Conservation (phyloP, 2,113 vertebrate species). For the Marcusenius ussheri region DNA sequence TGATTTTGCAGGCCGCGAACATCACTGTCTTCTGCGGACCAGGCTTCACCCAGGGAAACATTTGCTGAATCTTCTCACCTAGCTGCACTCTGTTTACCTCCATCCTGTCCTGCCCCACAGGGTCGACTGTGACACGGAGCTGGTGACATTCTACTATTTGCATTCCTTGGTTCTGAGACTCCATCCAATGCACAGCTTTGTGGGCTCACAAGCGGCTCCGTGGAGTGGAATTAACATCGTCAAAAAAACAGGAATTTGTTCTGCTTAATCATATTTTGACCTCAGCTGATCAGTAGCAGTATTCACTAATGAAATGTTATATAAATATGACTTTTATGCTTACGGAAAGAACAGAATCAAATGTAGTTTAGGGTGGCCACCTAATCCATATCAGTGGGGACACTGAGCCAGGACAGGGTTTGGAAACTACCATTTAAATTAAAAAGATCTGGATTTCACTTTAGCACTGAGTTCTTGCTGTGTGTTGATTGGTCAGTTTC, state of each 20-base stretch:
- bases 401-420: not conserved
- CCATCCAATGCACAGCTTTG: not conserved
- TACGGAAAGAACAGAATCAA: not conserved
- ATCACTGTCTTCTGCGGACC: not conserved
- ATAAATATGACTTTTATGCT: not conserved
- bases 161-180: not conserved
- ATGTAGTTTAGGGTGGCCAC: not conserved
- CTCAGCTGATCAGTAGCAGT: not conserved
- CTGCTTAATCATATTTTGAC: not conserved
- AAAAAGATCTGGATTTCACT: too few relatives aligned
- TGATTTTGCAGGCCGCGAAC: constrained; percentile 33
- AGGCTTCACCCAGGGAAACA: not conserved
- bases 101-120: not conserved
- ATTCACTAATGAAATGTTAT: not conserved
- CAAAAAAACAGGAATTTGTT: not conserved
- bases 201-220: not conserved
- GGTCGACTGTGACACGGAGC: not conserved
- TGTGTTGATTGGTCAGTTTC: too few relatives aligned
- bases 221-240: not conserved
- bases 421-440: not conserved
- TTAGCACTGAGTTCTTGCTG: too few relatives aligned
- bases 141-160: not conserved
- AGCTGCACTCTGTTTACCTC: not conserved
- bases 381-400: not conserved
- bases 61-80: not conserved